Conservation (phyloP, 2,797 vertebrate genomes). For the Protonibea diacanthus region DNA sequence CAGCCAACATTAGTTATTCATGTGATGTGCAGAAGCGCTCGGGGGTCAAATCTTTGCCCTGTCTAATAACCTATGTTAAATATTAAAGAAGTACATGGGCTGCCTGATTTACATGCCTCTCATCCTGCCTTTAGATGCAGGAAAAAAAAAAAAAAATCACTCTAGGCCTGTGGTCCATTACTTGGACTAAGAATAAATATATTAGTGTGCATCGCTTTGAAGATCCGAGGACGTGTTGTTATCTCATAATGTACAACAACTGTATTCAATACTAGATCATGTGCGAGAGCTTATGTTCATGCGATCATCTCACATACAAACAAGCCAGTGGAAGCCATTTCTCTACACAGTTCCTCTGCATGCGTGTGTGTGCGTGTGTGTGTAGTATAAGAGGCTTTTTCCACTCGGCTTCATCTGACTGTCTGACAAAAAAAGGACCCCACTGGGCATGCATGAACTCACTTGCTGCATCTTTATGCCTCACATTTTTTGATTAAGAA, state of each 20-base stretch:
- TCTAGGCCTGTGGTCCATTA: slow-evolving; percentile 74
- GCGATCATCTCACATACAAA: slow-evolving; percentile 49
- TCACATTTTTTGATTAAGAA: slow-evolving; percentile 84
- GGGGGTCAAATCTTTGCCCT: slow-evolving; percentile 87
- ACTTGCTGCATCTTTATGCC: slow-evolving; percentile 82
- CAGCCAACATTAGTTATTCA: slow-evolving; percentile 89
- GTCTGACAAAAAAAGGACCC: slow-evolving; percentile 81
- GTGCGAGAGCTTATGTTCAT: slow-evolving; percentile 47
- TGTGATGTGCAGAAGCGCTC: slow-evolving; percentile 85
- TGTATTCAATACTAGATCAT: slow-evolving; percentile 41
- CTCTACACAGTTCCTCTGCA: slow-evolving; percentile 35
- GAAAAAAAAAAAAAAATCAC: slow-evolving; percentile 59
- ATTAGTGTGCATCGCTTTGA: slow-evolving; percentile 55
- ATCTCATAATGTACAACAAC: slow-evolving; percentile 51
- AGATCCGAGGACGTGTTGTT: slow-evolving; percentile 46
- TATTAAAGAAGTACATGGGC: slow-evolving; percentile 88
- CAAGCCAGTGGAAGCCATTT: slow-evolving; percentile 47
- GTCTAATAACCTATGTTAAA: slow-evolving; percentile 91
- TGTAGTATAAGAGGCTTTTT: slow-evolving; percentile 70
- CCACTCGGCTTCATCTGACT: slow-evolving; percentile 78
- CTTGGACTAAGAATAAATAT: slow-evolving; percentile 64
- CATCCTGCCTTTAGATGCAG: slow-evolving; percentile 82
- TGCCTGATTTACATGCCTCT: slow-evolving; percentile 87
- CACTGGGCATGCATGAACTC: slow-evolving; percentile 83
- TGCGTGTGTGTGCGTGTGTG: slow-evolving; percentile 37